Evolutionary conservation across 2,888 invertebrate genomes (phyloP), one percentile per base, ranked within the genome.

Genomic region (Trichopria drosophilae): DNA sequence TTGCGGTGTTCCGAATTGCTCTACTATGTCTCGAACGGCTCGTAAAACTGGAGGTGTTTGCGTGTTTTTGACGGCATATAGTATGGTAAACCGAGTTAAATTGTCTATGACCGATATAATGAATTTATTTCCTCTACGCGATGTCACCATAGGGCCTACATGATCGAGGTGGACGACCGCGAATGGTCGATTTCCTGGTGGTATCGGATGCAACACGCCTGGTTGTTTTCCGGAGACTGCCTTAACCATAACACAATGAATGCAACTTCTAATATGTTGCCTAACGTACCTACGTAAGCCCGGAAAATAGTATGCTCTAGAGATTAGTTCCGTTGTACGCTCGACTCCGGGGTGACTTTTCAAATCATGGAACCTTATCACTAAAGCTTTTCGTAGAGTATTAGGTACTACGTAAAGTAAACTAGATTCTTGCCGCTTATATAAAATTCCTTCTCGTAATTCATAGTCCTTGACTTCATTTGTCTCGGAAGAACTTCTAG

Each of bases 101-200:
- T 53, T 50, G 24, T 55, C 57, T 3, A 53, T 31, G 1, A 52
- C 28, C 4, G 48, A 46, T 6, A 58, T 35, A 6, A 58, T 19
- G 32, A 51, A 40, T 19, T 28, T 31, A 26, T 57, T 54, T 2
- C 49, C 48, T 12, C 39, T 26, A 26, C 20, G 19, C 10, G 44
- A 49, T 4, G 16, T 37, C 23, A 53, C 41, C 22, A 60, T 57
- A 4, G 60, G 59, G 12, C 57, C 61, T 4, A 53, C 23, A 32
- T 60, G 51, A 37, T 60, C 60, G 4, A 57, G n/a, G 35, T 60
- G 58, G 3, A 58, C 20, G 7, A 40, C 10, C 4, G 45, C 49
- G 20, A 60, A 60, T 18, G 49, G 55, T 32, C 52, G 23, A 12
- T 23, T 26, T 18, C 39, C 46, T 22, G 48, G 29, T 9, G 31